Evolutionary conservation across 2,113 vertebrate genomes (phyloP), one percentile per base, ranked within the genome.

Genomic region (Misgurnus anguillicaudatus): DNA sequence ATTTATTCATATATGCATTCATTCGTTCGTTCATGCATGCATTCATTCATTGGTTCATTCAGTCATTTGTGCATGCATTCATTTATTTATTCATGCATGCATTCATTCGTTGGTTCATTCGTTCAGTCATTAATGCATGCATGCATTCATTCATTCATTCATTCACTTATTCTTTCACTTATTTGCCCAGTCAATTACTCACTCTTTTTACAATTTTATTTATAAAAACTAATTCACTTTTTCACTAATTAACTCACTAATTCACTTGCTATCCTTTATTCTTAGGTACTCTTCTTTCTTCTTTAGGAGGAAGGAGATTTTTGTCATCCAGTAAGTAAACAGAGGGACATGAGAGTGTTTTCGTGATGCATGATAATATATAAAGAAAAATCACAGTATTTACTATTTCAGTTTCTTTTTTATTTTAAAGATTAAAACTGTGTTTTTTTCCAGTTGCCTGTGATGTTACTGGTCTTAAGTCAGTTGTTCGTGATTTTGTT

Each of bases 221-320:
- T 31, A 31, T 31, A 2, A 31, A 31, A 31, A 31, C 24, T 31
- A 31, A 31, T 31, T 31, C 68, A 57, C 68, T 39, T 19, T 39
- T 57, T 13, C 4, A 57, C 38, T 57, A 17, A 58, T 13, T 39
- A n/a, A 57, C 38, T 79, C 84, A 90, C 89, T 89, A 91, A 87
- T 87, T 83, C 76, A 94, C 84, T 95, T 91, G 45, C 5, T 55
- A 4, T 47, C 68, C 48, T 78, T 38, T 74, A n/a, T 91, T 95
- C 93, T 87, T 95, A 99, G 98, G 95, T 99, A 97, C 86, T 98
- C 98, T 82, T 99, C 98, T 82, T 96, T 99, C 95, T 99, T 99
- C 95, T 98, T 98, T 94, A 97, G 94, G 92, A 95, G 96, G 88
- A 98, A 99, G 92, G 98, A 99, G 91, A 98, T 99, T 92, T 99